phyloP scores from a whole-genome alignment of 2,797 vertebrate species.

The Valencia hispanica region DNA sequence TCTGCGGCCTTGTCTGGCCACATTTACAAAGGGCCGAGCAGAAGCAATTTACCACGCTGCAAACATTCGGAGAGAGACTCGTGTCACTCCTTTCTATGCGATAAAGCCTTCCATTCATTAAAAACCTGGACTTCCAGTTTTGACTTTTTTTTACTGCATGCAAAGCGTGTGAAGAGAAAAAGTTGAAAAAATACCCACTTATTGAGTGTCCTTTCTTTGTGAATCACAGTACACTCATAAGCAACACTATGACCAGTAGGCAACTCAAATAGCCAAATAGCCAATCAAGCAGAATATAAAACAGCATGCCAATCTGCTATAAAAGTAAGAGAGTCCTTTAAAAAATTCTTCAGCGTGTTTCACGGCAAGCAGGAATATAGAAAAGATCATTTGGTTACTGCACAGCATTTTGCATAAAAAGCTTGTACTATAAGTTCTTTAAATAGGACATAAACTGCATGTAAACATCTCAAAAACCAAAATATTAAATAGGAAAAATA shows the following conservation, averaged over 20 bases:
- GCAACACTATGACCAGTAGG: not conserved
- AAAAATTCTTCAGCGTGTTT: not conserved
- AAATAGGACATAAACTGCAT: not conserved
- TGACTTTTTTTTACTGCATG: not conserved
- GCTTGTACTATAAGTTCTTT: no score
- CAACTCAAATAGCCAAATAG: not conserved
- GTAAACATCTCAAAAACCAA: not conserved
- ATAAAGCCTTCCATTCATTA: slow-evolving; percentile 26
- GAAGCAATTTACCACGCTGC: slow-evolving; percentile 56
- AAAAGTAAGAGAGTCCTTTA: not conserved
- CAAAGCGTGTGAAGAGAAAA: not conserved
- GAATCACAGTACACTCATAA: not conserved
- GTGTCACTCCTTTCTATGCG: slow-evolving; percentile 36
- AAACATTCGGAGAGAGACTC: slow-evolving; percentile 37
- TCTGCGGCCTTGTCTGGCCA: slow-evolving; percentile 55
- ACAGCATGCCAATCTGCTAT: not conserved
- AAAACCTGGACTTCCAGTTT: slow-evolving; percentile 33
- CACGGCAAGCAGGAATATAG: not conserved
- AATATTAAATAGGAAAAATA: not conserved
- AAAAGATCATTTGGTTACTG: not conserved
- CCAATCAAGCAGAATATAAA: not conserved
- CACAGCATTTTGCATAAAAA: not conserved
- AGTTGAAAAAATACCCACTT: no score
- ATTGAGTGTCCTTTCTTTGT: not conserved
- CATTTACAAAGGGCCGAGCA: slow-evolving; percentile 49